Conservation (phyloP, 1,140 invertebrate species). For the Eurosta solidaginis region DNA sequence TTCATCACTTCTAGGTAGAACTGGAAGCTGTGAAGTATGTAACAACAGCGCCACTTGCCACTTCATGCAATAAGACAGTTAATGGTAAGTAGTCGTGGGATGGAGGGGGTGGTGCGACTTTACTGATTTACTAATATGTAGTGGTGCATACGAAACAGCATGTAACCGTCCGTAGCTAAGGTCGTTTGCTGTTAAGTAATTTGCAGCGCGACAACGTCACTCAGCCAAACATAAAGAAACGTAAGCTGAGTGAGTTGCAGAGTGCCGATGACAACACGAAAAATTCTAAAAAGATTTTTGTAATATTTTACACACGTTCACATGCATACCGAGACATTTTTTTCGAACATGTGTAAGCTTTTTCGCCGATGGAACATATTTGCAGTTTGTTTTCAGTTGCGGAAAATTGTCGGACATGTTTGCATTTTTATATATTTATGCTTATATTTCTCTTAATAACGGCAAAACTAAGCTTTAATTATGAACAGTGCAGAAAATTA, state of each 20-base stretch:
- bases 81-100: background rate
- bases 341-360: background rate
- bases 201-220: background rate
- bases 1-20: background rate
- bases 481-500: background rate
- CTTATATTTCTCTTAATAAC: background rate
- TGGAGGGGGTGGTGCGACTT: background rate
- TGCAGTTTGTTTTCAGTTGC: background rate
- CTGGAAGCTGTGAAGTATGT: conserved; percentile 1
- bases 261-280: background rate
- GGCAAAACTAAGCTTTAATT: background rate
- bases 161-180: background rate
- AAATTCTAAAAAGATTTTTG: conserved; percentile 2
- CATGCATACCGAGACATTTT: background rate
- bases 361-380: background rate
- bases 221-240: background rate
- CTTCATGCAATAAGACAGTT: background rate
- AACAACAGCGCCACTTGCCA: conserved; percentile 10
- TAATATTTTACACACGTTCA: background rate
- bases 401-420: background rate
- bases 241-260: background rate
- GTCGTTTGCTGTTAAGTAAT: conserved; percentile 17
- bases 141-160: background rate
- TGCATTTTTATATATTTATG: background rate
- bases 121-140: background rate